Conservation (phyloP, 2,113 vertebrate species). For the Ornithorhynchus anatinus region DNA sequence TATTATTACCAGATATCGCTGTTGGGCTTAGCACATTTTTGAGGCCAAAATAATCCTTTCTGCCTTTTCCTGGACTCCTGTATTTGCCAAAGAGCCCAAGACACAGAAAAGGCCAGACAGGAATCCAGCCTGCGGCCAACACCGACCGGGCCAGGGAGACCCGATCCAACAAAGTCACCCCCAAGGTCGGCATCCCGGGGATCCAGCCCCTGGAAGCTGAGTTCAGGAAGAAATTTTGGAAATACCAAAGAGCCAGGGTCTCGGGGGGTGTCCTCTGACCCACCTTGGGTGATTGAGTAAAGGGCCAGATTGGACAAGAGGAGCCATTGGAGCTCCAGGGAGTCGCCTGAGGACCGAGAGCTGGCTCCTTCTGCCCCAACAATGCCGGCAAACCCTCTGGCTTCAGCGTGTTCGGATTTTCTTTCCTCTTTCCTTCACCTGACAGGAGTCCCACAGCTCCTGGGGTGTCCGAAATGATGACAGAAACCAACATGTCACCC, state of each 20-base stretch:
- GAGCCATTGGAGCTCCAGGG: conserved; percentile 2
- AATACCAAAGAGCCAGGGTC: no score
- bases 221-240: conserved; percentile 21
- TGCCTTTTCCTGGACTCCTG: conserved; percentile 50
- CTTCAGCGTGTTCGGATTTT: conserved; percentile 1
- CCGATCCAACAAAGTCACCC: conserved; percentile 12
- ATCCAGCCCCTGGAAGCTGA: not conserved
- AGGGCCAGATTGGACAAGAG: conserved; percentile 22
- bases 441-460: conserved; percentile 24
- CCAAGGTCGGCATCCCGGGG: not conserved
- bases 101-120: not conserved
- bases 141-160: not conserved
- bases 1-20: conserved; percentile 44
- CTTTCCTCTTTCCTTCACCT: conserved; percentile 32
- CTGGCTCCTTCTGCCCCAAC: conserved; percentile 35
- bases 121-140: not conserved
- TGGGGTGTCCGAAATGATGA: conserved; percentile 1
- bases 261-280: no score
- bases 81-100: conserved; percentile 2
- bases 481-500: not conserved
- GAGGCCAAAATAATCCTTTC: conserved; percentile 49
- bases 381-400: conserved; percentile 48
- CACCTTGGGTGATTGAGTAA: no score
- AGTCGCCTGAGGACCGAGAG: conserved; percentile 1
- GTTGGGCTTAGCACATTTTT: conserved; percentile 54